These are phyloP conservation scores for Crotalus helleri DNA, from an alignment of 2,113 vertebrate species.

Conservation along the genomic window DNA sequence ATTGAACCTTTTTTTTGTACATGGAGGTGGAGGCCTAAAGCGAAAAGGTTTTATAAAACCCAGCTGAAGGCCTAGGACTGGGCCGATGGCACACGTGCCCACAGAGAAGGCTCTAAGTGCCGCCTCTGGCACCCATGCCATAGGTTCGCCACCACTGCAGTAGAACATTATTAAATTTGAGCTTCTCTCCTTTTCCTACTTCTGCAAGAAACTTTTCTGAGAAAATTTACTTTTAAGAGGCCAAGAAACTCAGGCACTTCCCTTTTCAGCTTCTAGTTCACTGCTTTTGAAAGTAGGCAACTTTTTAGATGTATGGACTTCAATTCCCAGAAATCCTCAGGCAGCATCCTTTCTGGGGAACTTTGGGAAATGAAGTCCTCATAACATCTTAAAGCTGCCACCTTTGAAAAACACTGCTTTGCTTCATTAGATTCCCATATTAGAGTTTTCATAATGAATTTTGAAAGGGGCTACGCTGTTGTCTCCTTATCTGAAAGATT, in stretches of 20 bases:
- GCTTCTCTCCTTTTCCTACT: neutral
- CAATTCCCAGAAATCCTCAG: neutral
- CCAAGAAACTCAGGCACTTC: neutral
- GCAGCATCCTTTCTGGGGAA: neutral
- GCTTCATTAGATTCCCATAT: slow-evolving; percentile 11
- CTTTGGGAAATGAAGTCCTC: neutral
- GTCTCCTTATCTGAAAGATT: slow-evolving; percentile 60
- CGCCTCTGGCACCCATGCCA: too few species aligned
- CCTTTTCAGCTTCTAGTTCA: neutral
- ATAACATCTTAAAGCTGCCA: neutral
- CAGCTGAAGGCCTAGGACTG: too few species aligned
- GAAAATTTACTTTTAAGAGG: neutral
- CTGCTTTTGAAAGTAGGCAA: neutral
- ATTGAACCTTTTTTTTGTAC: too few species aligned
- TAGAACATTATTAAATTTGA: neutral
- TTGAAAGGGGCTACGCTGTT: slow-evolving; percentile 60
- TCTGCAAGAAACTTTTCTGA: neutral
- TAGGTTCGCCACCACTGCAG: too few species aligned
- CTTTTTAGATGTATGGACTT: neutral
- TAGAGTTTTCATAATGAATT: slow-evolving; percentile 1
- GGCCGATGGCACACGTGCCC: too few species aligned
- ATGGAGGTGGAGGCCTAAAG: too few species aligned
- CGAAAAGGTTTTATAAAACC: too few species aligned
- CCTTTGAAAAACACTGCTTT: neutral
- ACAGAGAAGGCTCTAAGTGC: too few species aligned